Evolutionary conservation across 2,113 vertebrate species (phyloP).

Genomic region (Loxodonta africana): DNA sequence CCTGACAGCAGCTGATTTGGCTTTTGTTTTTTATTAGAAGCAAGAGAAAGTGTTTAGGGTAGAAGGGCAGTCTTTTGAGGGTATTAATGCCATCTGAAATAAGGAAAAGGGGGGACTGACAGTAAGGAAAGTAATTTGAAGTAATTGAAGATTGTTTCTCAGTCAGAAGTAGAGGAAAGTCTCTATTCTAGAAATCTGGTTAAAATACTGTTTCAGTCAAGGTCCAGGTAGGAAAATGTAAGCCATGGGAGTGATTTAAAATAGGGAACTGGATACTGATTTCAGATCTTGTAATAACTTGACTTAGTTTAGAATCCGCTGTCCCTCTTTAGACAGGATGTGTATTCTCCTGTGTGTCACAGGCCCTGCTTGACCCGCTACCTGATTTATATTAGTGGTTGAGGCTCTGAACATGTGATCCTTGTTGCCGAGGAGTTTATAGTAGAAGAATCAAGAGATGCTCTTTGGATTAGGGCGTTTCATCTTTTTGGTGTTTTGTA

Average conservation of each 20-base stretch:
- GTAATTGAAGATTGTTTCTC: neutral
- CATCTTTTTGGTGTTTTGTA: neutral
- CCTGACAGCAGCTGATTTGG: neutral
- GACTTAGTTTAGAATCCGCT: neutral
- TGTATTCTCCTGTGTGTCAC: neutral
- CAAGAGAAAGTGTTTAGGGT: neutral
- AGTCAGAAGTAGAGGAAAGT: neutral
- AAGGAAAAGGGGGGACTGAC: slow-evolving; percentile 14
- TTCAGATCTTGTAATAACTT: neutral
- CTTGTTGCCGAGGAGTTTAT: neutral
- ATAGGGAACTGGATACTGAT: neutral
- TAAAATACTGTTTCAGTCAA: neutral
- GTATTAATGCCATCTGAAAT: neutral
- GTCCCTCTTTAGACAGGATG: neutral
- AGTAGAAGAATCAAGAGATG: neutral
- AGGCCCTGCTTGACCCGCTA: neutral
- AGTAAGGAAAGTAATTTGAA: slow-evolving; percentile 23
- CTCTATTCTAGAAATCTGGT: slow-evolving; percentile 16
- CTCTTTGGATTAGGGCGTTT: slow-evolving; percentile 17
- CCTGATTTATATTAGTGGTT: neutral
- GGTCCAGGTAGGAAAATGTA: neutral
- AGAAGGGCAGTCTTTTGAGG: neutral
- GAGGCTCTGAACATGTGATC: neutral
- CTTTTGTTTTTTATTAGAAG: neutral
- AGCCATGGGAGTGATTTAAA: neutral